Evolutionary conservation across 2,797 vertebrate genomes (phyloP).

Genomic region (Tragopan temminckii): DNA sequence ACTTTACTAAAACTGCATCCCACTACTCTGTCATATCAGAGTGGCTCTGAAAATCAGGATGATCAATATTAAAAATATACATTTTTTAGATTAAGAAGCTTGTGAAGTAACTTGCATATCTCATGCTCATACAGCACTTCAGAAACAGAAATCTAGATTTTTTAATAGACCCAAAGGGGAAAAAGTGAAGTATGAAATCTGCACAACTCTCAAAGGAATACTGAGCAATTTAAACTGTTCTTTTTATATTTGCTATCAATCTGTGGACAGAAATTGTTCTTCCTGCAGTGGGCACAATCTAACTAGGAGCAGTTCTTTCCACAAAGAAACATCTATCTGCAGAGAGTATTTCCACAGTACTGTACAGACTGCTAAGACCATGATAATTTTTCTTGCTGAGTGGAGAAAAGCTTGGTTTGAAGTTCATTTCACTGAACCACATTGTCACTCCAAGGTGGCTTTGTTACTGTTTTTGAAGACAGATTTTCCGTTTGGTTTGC

Average conservation of each 20-base stretch:
- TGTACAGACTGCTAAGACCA: neutral
- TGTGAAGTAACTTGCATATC: neutral
- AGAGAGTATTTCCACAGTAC: neutral
- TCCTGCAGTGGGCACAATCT: neutral
- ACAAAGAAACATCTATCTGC: neutral
- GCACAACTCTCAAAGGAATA: neutral
- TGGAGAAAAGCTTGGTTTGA: neutral
- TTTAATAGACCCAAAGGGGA: neutral
- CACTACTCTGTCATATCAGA: neutral
- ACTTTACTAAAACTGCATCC: neutral
- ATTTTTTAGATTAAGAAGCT: neutral
- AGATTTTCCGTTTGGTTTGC: neutral
- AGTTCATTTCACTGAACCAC: neutral
- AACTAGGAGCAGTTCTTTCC: neutral
- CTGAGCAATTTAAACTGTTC: fast-evolving
- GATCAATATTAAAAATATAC: neutral
- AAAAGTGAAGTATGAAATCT: neutral
- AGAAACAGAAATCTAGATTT: neutral
- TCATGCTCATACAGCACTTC: neutral
- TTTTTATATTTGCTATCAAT: neutral
- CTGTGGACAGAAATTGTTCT: neutral
- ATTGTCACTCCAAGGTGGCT: neutral
- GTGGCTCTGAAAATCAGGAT: neutral
- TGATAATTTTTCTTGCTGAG: neutral
- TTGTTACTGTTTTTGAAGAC: neutral